Evolutionary conservation across 2,888 invertebrate genomes (phyloP), one percentile per base, ranked within the genome.

Genomic region (Thera britannica): DNA sequence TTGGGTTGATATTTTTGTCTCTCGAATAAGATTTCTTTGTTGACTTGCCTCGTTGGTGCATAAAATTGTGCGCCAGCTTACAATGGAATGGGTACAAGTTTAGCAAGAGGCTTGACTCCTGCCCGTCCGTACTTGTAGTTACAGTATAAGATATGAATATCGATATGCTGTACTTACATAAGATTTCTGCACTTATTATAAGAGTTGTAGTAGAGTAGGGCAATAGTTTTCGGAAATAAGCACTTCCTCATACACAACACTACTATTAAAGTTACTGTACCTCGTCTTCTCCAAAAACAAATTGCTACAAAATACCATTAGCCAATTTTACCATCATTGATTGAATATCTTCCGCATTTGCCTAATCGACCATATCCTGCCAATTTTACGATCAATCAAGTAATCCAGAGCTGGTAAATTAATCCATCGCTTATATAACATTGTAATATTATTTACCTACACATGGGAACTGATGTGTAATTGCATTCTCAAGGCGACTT

Each of bases 281-380:
- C 56, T 54, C 66, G 46, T 41, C 58, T 68, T 62, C 46, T 60
- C 67, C 68, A 64, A 65, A 46, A 56, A 59, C 56, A 64, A 54
- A 65, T 70, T 49, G 70, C 70, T 72, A 72, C 76, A 79, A 78
- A 82, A 81, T 79, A 77, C 78, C 73, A 75, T 75, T 73, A 75
- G 77, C 76, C 74, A 76, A 79, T 74, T 84, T 85, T 85, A 82
- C 83, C 60, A 81, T 79, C 77, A 80, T 82, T 85, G 86, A 88
- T 88, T 86, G 83, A 81, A 75, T 77, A 75, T 84, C 86, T 90
- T 90, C 89, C 90, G 87, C 79, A 81, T 88, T 70, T 73, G 74
- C 73, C 73, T 89, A 89, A 89, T 88, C 83, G 86, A 79, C 80
- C 72, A 81, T 84, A 90, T 90, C 89, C 89, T 87, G 84, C 80